These are phyloP conservation scores for Garra rufa DNA, from an alignment of 2,113 vertebrate genomes.

Conservation along the genomic window DNA sequence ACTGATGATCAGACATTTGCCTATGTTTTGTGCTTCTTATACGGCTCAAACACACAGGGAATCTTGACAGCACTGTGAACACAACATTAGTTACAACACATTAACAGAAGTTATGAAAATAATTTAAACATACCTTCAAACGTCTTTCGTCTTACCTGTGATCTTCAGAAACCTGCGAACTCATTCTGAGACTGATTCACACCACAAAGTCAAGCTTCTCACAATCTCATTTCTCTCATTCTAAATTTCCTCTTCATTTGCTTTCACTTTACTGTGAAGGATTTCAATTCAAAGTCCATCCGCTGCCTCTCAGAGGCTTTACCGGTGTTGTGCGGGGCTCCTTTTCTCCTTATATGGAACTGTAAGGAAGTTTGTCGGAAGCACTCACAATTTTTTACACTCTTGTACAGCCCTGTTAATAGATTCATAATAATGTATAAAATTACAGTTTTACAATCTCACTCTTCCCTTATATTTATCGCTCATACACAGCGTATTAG, in stretches of 20 bases:
- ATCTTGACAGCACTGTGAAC: background rate
- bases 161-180: background rate
- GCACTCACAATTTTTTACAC: no score
- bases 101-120: background rate
- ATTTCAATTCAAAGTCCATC: conserved; percentile 15
- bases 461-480: background rate
- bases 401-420: background rate
- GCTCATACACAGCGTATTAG: no score
- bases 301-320: background rate
- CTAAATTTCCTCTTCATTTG: background rate
- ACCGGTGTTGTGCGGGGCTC: no score
- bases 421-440: background rate
- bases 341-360: background rate
- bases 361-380: background rate
- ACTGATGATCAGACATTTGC: conserved; percentile 31
- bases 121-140: background rate
- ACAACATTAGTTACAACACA: background rate
- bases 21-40: conserved; percentile 2
- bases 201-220: background rate
- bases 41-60: background rate
- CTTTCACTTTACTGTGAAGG: background rate
- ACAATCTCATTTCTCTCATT: background rate
- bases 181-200: background rate
- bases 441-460: background rate
- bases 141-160: background rate